phyloP scores from a whole-genome alignment of 2,797 vertebrate genomes.

The Brachymystax lenok region DNA sequence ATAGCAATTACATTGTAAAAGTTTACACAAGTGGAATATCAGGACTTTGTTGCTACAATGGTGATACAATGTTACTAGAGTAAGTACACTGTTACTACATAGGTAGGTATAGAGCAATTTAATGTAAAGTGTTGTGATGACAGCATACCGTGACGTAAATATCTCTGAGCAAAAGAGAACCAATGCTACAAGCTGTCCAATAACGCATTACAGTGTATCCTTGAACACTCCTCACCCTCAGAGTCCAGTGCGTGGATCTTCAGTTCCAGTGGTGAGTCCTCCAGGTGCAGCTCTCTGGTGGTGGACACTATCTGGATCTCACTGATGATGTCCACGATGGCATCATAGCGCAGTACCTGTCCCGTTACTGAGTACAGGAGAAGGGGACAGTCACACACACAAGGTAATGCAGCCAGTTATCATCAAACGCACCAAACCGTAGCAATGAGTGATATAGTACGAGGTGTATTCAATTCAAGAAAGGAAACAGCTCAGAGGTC shows the following conservation, averaged over 20 bases:
- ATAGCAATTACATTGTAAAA: background rate
- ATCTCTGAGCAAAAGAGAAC: background rate
- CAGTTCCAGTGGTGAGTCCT: slow-evolving; percentile 91
- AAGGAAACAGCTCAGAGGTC: too few species aligned
- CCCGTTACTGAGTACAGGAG: slow-evolving; percentile 80
- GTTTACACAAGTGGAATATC: background rate
- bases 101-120: too few species aligned
- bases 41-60: background rate
- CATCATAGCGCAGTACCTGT: slow-evolving; percentile 93
- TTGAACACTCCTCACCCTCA: slow-evolving; percentile 80
- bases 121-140: too few species aligned
- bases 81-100: too few species aligned
- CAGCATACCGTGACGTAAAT: too few species aligned
- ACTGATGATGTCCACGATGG: slow-evolving; percentile 91
- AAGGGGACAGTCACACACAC: background rate
- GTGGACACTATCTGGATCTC: slow-evolving; percentile 91
- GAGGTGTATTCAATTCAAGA: too few species aligned
- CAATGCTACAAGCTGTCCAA: background rate
- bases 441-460: too few species aligned
- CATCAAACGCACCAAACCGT: too few species aligned
- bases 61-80: background rate
- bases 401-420: background rate
- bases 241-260: slow-evolving; percentile 93
- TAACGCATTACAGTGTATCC: background rate
- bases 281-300: slow-evolving; percentile 93